Evolutionary conservation across 2,888 invertebrate species (phyloP).

Genomic region (Caenorhabditis doughertyi): DNA sequence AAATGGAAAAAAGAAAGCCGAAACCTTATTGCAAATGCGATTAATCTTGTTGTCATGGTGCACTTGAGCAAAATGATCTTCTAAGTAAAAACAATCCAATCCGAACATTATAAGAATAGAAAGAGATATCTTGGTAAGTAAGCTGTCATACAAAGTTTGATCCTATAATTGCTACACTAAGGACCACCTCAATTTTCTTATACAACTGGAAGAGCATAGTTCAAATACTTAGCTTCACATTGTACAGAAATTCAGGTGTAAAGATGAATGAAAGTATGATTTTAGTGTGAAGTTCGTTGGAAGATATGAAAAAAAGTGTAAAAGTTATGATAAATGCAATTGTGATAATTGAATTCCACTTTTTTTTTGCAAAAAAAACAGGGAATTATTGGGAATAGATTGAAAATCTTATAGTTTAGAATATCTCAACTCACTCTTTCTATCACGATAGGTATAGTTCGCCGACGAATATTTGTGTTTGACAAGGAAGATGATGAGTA

Average conservation of each 20-base stretch:
- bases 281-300: constrained; percentile 11
- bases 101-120: too few species aligned
- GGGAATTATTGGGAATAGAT: neutral
- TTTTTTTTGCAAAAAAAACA: neutral
- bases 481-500: constrained; percentile 51
- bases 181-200: too few species aligned
- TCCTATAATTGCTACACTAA: too few species aligned
- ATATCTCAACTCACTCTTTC: constrained; percentile 29
- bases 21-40: constrained; percentile 37
- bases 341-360: too few species aligned
- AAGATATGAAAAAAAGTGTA: too few species aligned
- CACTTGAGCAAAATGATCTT: neutral
- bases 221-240: too few species aligned
- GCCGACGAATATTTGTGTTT: constrained; percentile 48
- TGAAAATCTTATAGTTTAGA: neutral
- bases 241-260: too few species aligned
- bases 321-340: too few species aligned
- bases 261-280: constrained; percentile 15
- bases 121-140: too few species aligned
- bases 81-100: neutral
- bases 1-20: constrained; percentile 4
- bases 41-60: constrained; percentile 15
- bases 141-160: too few species aligned
- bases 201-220: too few species aligned
- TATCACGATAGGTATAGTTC: constrained; percentile 41